Conservation (phyloP, 1,140 invertebrate species). For the Rhyacophila brunnea region DNA sequence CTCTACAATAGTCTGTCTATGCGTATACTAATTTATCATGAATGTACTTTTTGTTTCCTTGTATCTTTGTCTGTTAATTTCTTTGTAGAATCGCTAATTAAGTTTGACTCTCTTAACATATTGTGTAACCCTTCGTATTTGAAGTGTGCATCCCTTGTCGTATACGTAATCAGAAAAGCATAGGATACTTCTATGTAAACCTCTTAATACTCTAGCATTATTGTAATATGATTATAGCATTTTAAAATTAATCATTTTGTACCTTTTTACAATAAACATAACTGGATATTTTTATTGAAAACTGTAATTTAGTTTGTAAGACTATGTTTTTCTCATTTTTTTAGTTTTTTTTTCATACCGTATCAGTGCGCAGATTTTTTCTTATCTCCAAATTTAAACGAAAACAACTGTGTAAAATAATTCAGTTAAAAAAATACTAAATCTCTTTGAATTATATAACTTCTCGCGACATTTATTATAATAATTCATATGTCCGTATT, state of each 20-base stretch:
- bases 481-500: background rate
- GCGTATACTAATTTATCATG: too few relatives aligned
- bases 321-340: slow-evolving; percentile 6
- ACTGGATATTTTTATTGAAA: slow-evolving; percentile 21
- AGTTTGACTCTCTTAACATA: too few relatives aligned
- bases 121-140: too few relatives aligned
- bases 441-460: background rate
- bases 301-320: slow-evolving; percentile 25
- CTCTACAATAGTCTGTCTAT: too few relatives aligned
- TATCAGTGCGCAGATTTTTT: slow-evolving; percentile 10
- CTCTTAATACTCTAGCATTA: slow-evolving; percentile 13
- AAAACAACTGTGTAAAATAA: background rate
- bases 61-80: too few relatives aligned
- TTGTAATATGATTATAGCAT: slow-evolving; percentile 2
- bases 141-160: too few relatives aligned
- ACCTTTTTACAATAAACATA: slow-evolving; percentile 31
- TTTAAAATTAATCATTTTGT: slow-evolving; percentile 25
- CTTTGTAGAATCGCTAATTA: too few relatives aligned
- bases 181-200: slow-evolving; percentile 5
- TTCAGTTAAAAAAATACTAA: background rate
- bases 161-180: background rate
- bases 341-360: background rate
- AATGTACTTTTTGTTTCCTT: too few relatives aligned
- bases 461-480: background rate
- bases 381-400: background rate